Conservation (phyloP, 2,113 vertebrate genomes). For the Cyprinodon brontotheroides region DNA sequence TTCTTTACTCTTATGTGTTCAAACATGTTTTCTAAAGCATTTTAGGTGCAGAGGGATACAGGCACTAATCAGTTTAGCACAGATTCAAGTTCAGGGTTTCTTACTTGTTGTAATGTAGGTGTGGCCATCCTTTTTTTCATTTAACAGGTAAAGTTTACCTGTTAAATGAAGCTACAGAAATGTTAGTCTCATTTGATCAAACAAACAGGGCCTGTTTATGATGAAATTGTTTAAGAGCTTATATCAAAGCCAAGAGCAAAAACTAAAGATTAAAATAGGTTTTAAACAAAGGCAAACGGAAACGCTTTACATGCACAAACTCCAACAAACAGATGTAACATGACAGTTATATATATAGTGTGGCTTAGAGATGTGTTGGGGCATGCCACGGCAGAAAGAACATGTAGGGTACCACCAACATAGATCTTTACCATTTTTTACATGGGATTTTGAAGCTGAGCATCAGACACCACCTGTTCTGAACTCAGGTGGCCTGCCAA, state of each 20-base stretch:
- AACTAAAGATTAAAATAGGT: background rate
- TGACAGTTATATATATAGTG: slow-evolving; percentile 24
- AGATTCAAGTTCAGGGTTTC: too few species aligned
- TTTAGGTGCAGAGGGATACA: too few species aligned
- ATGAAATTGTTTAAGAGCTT: too few species aligned
- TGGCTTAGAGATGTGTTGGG: slow-evolving; percentile 29
- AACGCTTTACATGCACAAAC: background rate
- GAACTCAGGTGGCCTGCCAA: slow-evolving; percentile 21
- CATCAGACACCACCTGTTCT: slow-evolving; percentile 32
- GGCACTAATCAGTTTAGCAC: too few species aligned
- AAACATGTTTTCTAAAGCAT: too few species aligned
- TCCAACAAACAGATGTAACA: background rate
- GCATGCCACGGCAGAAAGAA: slow-evolving; percentile 21
- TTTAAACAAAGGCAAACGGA: background rate
- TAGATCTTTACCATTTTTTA: slow-evolving; percentile 37
- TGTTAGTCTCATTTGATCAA: background rate
- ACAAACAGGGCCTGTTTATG: background rate
- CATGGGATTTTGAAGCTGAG: slow-evolving; percentile 17
- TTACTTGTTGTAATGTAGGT: background rate
- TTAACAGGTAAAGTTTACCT: background rate
- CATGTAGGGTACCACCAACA: background rate
- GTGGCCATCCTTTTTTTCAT: background rate
- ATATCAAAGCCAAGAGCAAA: too few species aligned
- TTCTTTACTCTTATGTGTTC: too few species aligned
- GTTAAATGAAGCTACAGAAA: background rate